Evolutionary conservation across 2,888 invertebrate species (phyloP).

Genomic region (Ptychoptera albimana): DNA sequence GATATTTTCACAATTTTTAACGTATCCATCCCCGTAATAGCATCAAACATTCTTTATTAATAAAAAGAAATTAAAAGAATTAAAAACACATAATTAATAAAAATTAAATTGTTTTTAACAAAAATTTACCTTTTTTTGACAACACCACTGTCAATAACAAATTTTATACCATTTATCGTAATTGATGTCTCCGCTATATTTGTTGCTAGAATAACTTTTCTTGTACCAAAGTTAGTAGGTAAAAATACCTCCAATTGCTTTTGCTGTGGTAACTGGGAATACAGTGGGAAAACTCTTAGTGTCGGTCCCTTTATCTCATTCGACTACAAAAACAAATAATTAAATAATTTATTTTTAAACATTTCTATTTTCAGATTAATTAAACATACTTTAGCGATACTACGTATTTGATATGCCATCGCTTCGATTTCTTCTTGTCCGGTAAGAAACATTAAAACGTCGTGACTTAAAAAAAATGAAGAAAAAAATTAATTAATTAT

Average conservation of each 20-base stretch:
- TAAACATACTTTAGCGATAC: constrained; percentile 44
- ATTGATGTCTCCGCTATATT: constrained; percentile 98
- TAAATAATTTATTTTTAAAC: background rate
- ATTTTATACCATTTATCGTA: constrained; percentile 83
- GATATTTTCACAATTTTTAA: constrained; percentile 69
- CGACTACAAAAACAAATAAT: constrained; percentile 28
- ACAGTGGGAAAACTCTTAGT: constrained; percentile 70
- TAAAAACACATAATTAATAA: constrained; percentile 9
- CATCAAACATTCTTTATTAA: constrained; percentile 43
- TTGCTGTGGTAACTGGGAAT: constrained; percentile 73
- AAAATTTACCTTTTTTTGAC: constrained; percentile 57
- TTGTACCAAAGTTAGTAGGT: constrained; percentile 48
- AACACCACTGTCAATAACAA: constrained; percentile 82
- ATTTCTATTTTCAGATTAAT: constrained; percentile 3
- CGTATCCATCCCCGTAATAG: constrained; percentile 66
- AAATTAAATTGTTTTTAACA: constrained; percentile 18
- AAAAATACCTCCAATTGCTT: constrained; percentile 82
- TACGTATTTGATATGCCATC: constrained; percentile 56
- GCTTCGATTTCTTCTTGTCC: constrained; percentile 95
- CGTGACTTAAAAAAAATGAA: constrained; percentile 46
- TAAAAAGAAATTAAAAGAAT: constrained; percentile 28
- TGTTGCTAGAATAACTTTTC: constrained; percentile 89
- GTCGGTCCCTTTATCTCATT: constrained; percentile 43
- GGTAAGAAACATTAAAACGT: constrained; percentile 84
- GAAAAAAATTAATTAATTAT: background rate